Base-by-base conservation (phyloP, 1,140 invertebrate genomes). In the Hyposmocoma kahamanoa region DNA sequence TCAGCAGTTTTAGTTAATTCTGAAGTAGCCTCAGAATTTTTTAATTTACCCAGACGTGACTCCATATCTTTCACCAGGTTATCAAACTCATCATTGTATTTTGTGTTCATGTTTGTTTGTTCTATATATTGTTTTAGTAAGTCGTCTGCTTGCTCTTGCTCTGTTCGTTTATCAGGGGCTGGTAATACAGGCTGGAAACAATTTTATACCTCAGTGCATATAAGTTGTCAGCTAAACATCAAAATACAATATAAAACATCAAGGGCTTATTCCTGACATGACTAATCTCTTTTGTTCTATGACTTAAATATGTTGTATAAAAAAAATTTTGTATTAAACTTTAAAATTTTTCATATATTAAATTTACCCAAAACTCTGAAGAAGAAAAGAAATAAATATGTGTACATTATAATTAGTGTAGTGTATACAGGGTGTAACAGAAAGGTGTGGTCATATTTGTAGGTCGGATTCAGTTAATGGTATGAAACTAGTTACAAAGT, bases 111-210 rank as follows among this genome's bases (percentile, higher is more conserved):
- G 42, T 83, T 75, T 3, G 84, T 64, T 73, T 92, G 88, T 17
- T 84, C 86, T 49, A 89, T 56, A 56, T 90, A 90, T 53, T 91
- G 87, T 39, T 88, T 88, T 11, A 92, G 50, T 13, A 92, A 64
- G 59, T 90, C 89, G 63, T 90, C 86, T 17, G 84, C 86, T 79
- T 91, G 90, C 56, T 92, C 88, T 56, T 90, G 85, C 58, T 91
- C 90, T 47, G 84, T 88, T 66, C 88, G 84, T 49, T 68, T 70
- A 56, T 89, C 88, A 13, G 65, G 76, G 24, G 67, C 50, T 44
- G 66, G 53, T 43, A 72, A 38, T 36, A 68, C 49, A 17, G 67
- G 54, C 78, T 84, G 45, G n/a, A 30, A 78, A 72, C 21, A 54
- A 39, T 36, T 44, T 46, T 43, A 24, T 15, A n/a, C n/a, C n/a